A percentile compares a stretch with the other conserved stretches of the same genome.
Evolutionary conservation across 1,140 invertebrate species (phyloP).

Genomic region (Hyphantria cunea): DNA sequence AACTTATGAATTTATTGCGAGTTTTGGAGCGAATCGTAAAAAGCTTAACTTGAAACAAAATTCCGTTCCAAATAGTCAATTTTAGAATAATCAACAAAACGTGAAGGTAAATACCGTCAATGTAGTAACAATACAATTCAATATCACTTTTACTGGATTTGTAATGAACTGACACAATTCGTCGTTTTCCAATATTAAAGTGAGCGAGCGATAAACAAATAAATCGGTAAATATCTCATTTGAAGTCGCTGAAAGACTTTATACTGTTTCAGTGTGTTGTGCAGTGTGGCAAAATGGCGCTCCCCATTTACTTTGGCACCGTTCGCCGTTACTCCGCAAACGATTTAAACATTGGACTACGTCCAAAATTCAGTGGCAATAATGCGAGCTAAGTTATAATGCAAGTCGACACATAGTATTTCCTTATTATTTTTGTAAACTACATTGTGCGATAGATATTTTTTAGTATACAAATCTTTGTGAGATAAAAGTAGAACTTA

Average conservation of each 20-base stretch:
- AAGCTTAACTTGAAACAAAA: too few relatives aligned
- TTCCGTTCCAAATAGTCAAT: too few relatives aligned
- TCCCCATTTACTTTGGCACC: slow-evolving; percentile 37
- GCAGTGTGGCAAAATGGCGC: slow-evolving; percentile 38
- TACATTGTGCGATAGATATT: background rate
- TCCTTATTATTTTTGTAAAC: slow-evolving; percentile 27
- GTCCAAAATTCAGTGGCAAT: slow-evolving; percentile 33
- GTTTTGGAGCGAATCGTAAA: too few relatives aligned
- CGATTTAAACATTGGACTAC: slow-evolving; percentile 44
- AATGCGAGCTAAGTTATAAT: slow-evolving; percentile 39
- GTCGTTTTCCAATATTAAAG: slow-evolving; percentile 3
- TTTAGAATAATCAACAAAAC: too few relatives aligned
- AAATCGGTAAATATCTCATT: slow-evolving; percentile 18
- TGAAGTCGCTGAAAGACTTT: slow-evolving; percentile 32
- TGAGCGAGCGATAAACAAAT: slow-evolving; percentile 7
- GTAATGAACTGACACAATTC: background rate
- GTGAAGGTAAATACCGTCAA: too few relatives aligned
- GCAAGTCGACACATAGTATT: slow-evolving; percentile 15
- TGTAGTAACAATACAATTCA: too few relatives aligned
- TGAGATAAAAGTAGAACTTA: background rate
- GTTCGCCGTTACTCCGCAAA: slow-evolving; percentile 36
- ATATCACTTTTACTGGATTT: background rate
- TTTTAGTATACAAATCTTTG: background rate
- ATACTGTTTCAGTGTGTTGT: slow-evolving; percentile 27
- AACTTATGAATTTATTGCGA: too few relatives aligned